Percentiles rank a stretch among this genome's conserved stretches.
Conservation (phyloP, 2,113 vertebrate species). For the Serilophus lunatus region DNA sequence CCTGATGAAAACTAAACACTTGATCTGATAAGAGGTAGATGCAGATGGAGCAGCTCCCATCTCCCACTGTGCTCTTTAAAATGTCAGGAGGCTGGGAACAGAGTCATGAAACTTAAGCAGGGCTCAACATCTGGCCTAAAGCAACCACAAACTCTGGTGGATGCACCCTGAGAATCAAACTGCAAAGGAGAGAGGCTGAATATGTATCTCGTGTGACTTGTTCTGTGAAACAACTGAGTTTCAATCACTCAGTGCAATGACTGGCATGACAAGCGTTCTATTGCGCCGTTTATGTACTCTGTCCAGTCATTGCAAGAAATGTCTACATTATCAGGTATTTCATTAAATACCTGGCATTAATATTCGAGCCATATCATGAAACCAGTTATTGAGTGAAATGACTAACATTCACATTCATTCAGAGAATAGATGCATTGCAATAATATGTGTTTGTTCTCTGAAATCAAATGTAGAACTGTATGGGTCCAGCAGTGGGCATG, state of each 20-base stretch:
- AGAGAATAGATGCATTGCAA: not conserved
- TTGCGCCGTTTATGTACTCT: not conserved
- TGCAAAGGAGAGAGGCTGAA: not conserved
- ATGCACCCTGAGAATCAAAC: not conserved
- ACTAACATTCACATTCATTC: not conserved
- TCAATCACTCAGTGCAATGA: not conserved
- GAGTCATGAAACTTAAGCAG: not conserved
- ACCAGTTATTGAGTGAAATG: not conserved
- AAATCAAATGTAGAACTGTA: not conserved
- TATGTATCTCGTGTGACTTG: not conserved
- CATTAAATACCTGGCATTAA: not conserved
- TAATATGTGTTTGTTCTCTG: not conserved
- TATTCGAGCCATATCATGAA: not conserved
- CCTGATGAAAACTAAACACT: not conserved
- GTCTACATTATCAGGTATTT: not conserved
- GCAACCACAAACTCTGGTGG: not conserved
- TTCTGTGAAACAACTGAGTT: not conserved
- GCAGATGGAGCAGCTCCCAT: not conserved
- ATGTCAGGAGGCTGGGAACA: not conserved
- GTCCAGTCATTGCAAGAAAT: not conserved
- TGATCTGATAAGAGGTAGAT: not conserved
- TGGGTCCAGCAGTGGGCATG: not conserved
- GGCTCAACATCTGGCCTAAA: not conserved
- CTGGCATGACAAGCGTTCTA: not conserved
- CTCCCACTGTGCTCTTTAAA: not conserved